Conservation (phyloP, 2,113 vertebrate genomes). For the Zeus faber region DNA sequence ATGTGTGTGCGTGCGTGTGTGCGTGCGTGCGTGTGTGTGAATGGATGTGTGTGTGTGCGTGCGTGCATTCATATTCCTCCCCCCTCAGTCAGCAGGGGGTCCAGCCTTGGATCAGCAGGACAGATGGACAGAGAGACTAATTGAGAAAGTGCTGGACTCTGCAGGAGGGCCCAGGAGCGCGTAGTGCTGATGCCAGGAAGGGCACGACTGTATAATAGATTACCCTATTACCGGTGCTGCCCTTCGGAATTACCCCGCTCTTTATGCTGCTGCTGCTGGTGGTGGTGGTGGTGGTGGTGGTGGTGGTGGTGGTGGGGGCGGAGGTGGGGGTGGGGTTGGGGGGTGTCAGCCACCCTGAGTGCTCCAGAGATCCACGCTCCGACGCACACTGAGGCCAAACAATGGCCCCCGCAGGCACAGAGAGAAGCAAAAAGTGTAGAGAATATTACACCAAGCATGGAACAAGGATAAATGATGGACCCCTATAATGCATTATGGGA, state of each 20-base stretch:
- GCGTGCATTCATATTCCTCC: conserved; percentile 6
- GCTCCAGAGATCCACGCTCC: conserved; percentile 51
- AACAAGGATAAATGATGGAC: conserved; percentile 22
- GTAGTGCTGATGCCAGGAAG: conserved; percentile 74
- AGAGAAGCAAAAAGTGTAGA: conserved; percentile 31
- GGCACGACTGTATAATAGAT: conserved; percentile 71
- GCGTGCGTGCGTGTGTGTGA: no score
- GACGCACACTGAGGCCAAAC: conserved; percentile 29
- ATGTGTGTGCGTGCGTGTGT: no score
- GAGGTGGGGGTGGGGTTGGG: no score
- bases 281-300: no score
- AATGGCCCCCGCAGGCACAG: conserved; percentile 47
- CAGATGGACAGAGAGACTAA: conserved; percentile 57
- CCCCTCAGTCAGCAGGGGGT: conserved; percentile 21
- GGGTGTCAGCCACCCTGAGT: conserved; percentile 55
- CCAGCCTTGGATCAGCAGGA: conserved; percentile 47
- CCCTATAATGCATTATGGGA: conserved; percentile 26
- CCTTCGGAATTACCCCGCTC: conserved; percentile 63
- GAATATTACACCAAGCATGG: conserved; percentile 30
- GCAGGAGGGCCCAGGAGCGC: conserved; percentile 62
- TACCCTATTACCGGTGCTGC: conserved; percentile 74
- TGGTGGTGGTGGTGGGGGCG: no score
- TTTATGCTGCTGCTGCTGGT: no score
- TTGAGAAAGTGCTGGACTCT: conserved; percentile 71
- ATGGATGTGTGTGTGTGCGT: no score